Base-by-base conservation (phyloP, 2,797 vertebrate species). In the Pipistrellus kuhlii region DNA sequence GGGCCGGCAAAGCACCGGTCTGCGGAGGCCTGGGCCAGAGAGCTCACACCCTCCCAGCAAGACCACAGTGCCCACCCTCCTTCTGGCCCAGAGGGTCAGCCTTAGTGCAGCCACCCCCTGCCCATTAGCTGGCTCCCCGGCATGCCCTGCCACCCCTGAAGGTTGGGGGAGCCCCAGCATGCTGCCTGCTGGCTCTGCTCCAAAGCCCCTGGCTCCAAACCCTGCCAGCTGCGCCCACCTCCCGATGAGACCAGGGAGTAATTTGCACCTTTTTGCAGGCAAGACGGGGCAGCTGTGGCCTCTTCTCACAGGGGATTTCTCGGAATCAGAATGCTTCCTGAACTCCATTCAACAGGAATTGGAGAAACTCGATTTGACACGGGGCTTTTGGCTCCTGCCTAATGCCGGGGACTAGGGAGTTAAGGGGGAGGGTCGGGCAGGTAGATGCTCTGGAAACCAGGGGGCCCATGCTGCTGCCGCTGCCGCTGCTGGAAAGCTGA, bases 331-430 rank as follows among this genome's bases (percentile, higher is more conserved):
- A 55, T 9, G 13, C 14, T 59, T 15, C 23, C n/a, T 7, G 35
- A 71, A 66, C 18, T 78, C 38, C 9, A 48, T 32, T 44, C 32
- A 21, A 11, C 20, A 35, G 32, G 71, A 38, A 21, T 21, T 18
- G 20, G 66, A 53, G 73, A 32, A 10, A 7, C 20, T n/a, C 62
- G 3, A 21, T 15, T 87, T 51, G 30, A 66, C 32, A 44, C 21
- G 0, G 0, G 11, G 14, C 18, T 80, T 69, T 32, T 1, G 3
- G 73, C 73, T 51, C 59, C 62, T 53, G 41, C 55, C 21, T 14
- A 30, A 59, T 0, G 0, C 15, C 0, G 0, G 7, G 48, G 44
- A 41, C 12, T 12, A 10, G 23, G 44, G 62, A 20, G 20, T 6
- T 8, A 20, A 3, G 14, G 46, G 38, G 1, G 4, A 55, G 25